phyloP scores from a whole-genome alignment of 2,113 vertebrate species.

The Xiphorhynchus elegans region DNA sequence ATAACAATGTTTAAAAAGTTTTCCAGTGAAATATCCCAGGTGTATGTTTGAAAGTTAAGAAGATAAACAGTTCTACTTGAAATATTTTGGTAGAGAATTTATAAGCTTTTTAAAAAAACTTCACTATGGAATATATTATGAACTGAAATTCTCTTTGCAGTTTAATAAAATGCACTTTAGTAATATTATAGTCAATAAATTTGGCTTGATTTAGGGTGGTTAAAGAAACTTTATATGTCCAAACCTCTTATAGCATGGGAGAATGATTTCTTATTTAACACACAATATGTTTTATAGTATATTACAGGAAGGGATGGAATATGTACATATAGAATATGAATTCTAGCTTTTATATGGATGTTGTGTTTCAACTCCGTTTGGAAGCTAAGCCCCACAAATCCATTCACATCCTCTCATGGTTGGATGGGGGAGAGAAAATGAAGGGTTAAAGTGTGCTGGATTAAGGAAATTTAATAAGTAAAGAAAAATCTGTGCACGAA shows the following conservation, averaged over 20 bases:
- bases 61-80: neutral
- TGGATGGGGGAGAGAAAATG: neutral
- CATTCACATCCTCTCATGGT: fast-evolving
- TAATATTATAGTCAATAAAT: neutral
- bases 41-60: neutral
- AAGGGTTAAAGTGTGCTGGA: neutral
- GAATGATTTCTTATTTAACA: neutral
- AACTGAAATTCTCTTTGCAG: neutral
- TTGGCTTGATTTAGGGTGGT: neutral
- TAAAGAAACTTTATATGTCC: neutral
- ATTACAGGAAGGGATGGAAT: neutral
- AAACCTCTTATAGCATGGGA: neutral
- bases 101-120: neutral
- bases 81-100: neutral
- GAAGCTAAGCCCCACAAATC: neutral
- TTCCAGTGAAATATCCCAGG: neutral
- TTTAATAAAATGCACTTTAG: neutral
- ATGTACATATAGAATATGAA: neutral
- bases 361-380: neutral
- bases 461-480: neutral
- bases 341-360: neutral
- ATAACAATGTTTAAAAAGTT: neutral
- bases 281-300: neutral
- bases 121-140: neutral
- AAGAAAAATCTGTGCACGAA: neutral